Evolutionary conservation across 2,888 invertebrate species (phyloP).

Genomic region (Drosophila imparisetae): DNA sequence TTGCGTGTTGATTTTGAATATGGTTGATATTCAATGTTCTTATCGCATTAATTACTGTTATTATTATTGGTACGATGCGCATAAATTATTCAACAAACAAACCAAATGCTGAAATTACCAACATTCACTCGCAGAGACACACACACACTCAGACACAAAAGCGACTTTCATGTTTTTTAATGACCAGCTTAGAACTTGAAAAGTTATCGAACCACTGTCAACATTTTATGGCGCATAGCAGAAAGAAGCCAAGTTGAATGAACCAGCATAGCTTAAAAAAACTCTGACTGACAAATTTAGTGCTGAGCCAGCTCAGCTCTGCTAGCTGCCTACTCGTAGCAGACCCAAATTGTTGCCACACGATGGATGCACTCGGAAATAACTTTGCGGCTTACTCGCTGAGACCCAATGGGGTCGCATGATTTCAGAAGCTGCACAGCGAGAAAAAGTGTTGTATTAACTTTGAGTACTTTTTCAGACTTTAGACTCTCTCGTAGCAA

Average conservation of each 20-base stretch:
- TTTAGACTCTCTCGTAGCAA: background rate
- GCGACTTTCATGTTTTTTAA: conserved; percentile 50
- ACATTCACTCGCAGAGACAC: background rate
- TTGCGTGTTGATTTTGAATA: conserved; percentile 40
- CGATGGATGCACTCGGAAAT: conserved; percentile 52
- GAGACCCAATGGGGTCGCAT: conserved; percentile 23
- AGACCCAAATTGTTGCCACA: conserved; percentile 29
- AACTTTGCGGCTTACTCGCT: conserved; percentile 50
- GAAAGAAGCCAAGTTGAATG: conserved; percentile 57
- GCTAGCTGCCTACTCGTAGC: conserved; percentile 7
- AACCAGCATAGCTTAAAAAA: conserved; percentile 54
- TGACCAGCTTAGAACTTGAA: conserved; percentile 17
- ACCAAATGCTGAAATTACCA: conserved; percentile 58
- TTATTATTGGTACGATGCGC: conserved; percentile 58
- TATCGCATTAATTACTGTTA: conserved; percentile 67
- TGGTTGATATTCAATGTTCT: conserved; percentile 30
- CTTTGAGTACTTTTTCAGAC: background rate
- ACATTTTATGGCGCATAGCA: conserved; percentile 20
- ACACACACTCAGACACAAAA: conserved; percentile 20
- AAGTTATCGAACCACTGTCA: conserved; percentile 9
- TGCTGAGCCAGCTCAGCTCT: conserved; percentile 3
- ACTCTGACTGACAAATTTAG: conserved; percentile 27
- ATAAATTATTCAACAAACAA: conserved; percentile 63
- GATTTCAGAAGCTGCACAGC: conserved; percentile 1
- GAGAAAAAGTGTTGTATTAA: background rate